Evolutionary conservation across 2,113 vertebrate species (phyloP), one percentile per base, ranked within the genome.

Genomic region (Osmerus mordax): DNA sequence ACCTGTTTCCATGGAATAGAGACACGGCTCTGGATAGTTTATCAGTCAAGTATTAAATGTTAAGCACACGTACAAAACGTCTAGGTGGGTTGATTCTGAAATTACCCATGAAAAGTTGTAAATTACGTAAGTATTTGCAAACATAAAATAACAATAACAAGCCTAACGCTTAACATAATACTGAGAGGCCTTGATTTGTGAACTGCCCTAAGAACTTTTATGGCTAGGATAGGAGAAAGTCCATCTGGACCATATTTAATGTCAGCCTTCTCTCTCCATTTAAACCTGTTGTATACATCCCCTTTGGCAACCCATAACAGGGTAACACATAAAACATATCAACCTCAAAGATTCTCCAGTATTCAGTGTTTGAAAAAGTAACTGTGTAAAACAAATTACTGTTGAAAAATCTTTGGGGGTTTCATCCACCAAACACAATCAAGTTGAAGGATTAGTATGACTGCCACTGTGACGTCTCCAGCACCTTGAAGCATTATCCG

Each of bases 91-190:
- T 78, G 78, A 86, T 81, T 78, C 82, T 83, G 67, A 51, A 84
- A 86, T 85, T 87, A 82, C 89, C 77, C 78, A 56, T 18, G 52
- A 77, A 80, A 88, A 81, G 84, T 77, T 68, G 84, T 91, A 90
- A 90, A 87, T 90, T 88, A 90, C 77, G 41, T 71, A 73, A 88
- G 88, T 91, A 89, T 91, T 90, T 83, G 86, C 89, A 91, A 90
- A 90, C 87, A 88, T 90, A 89, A 83, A 90, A 92, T 89, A 92
- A 91, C 88, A 90, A 88, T 89, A 91, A 91, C 89, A 91, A 90
- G 80, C 86, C 76, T 60, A 89, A 88, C 70, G 83, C 88, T 88
- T 90, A 90, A 82, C 88, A 90, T 88, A 88, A 88, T 89, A 91
- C 86, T 78, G 82, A 82, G 82, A 84, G 83, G 80, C 84, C 87